Evolutionary conservation across 92 coral and sea anemone genomes (phyloP).

Genomic region (Paragorgia papillata): DNA sequence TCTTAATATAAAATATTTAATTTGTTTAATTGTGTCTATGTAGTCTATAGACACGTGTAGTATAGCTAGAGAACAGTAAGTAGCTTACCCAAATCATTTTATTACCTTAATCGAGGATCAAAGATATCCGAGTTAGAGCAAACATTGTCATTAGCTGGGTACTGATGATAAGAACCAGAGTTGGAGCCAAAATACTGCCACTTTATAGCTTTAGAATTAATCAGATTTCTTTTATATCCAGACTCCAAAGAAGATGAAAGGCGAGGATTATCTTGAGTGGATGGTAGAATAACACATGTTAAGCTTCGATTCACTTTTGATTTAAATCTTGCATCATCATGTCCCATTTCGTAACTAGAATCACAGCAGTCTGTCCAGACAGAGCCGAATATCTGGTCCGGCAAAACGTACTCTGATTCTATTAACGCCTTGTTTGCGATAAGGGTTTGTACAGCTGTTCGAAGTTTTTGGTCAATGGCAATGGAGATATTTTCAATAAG

Average conservation of each 20-base stretch:
- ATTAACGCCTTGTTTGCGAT: conserved; percentile 14
- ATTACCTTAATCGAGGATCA: conserved; percentile 80
- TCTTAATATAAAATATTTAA: neutral
- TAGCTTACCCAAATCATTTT: neutral
- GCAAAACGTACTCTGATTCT: conserved; percentile 13
- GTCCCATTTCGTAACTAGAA: conserved; percentile 3
- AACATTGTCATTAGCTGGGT: conserved; percentile 48
- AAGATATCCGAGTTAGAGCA: conserved; percentile 53
- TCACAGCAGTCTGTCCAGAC: conserved; percentile 4
- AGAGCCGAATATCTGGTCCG: neutral
- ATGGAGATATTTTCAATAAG: conserved; percentile 42
- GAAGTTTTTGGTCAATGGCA: conserved; percentile 17
- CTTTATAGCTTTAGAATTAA: conserved; percentile 38
- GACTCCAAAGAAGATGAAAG: conserved; percentile 31
- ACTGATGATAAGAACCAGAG: conserved; percentile 65
- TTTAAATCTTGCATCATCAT: conserved; percentile 37
- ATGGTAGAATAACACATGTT: conserved; percentile 6
- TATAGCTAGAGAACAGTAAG: too few species aligned
- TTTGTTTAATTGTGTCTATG: too few species aligned
- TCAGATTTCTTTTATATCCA: conserved; percentile 42
- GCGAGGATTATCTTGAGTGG: neutral
- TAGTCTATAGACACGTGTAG: too few species aligned
- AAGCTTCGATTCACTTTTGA: conserved; percentile 12
- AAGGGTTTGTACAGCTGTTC: conserved; percentile 4
- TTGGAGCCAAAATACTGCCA: conserved; percentile 76